phyloP scores from a whole-genome alignment of 2,888 invertebrate species.

The Rhimphoctona megacephalus region DNA sequence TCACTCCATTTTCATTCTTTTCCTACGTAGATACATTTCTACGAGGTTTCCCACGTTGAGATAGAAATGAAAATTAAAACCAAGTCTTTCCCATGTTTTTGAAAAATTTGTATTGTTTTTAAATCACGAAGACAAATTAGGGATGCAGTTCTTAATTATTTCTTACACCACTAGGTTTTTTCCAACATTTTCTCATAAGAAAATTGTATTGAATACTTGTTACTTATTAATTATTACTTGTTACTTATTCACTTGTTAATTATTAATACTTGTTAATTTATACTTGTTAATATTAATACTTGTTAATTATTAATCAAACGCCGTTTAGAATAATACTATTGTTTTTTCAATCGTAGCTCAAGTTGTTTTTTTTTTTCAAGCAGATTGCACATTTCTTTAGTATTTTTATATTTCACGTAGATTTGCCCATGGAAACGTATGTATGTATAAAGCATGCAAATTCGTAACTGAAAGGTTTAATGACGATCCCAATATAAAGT shows the following conservation, averaged over 20 bases:
- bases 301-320: too few species aligned
- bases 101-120: neutral
- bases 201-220: too few species aligned
- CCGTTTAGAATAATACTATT: too few species aligned
- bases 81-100: neutral
- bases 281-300: too few species aligned
- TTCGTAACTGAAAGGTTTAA: conserved; percentile 76
- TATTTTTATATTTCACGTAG: neutral
- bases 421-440: neutral
- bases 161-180: too few species aligned
- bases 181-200: too few species aligned
- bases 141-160: too few species aligned
- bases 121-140: too few species aligned
- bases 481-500: conserved; percentile 76
- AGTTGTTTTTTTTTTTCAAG: neutral
- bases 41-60: conserved; percentile 4
- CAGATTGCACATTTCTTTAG: neutral
- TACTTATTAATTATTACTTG: too few species aligned
- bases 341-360: too few species aligned
- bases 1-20: conserved; percentile 63
- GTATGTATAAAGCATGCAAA: conserved; percentile 75
- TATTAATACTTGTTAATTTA: too few species aligned
- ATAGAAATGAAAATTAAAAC: neutral
- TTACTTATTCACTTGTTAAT: too few species aligned
- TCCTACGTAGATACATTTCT: neutral